phyloP scores from a whole-genome alignment of 2,797 vertebrate genomes.

The Nothura maculosa region DNA sequence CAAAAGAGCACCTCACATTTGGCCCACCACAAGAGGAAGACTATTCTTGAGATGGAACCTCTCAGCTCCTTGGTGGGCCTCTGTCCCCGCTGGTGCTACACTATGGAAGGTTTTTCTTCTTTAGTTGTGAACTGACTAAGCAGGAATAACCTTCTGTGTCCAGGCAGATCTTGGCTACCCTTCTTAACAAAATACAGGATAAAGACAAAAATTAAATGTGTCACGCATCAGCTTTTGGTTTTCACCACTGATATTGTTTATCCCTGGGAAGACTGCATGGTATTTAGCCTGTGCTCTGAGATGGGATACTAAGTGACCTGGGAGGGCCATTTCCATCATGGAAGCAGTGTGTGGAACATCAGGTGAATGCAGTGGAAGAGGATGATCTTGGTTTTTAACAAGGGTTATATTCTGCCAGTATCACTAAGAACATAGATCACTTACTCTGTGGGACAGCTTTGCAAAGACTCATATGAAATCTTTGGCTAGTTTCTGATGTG shows the following conservation, averaged over 20 bases:
- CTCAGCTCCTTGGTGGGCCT: not conserved
- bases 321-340: no score
- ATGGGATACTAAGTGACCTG: no score
- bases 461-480: not conserved
- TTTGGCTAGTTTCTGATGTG: not conserved
- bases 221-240: not conserved
- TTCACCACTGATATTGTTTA: not conserved
- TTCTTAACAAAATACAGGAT: not conserved
- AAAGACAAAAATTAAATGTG: not conserved
- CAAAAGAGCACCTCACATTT: not conserved
- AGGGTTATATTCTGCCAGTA: no score
- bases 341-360: no score
- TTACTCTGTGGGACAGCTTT: not conserved
- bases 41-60: not conserved
- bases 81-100: not conserved
- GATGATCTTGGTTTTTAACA: not conserved
- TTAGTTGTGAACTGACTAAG: not conserved
- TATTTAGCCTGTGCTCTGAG: not conserved
- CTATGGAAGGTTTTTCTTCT: not conserved
- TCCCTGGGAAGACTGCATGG: not conserved
- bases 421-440: no score
- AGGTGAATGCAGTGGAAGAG: not conserved
- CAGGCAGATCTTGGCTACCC: fast-evolving
- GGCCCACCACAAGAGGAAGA: not conserved
- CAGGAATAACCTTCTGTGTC: not conserved